Evolutionary conservation across 2,113 vertebrate species (phyloP).

Genomic region (Nothocercus julius): DNA sequence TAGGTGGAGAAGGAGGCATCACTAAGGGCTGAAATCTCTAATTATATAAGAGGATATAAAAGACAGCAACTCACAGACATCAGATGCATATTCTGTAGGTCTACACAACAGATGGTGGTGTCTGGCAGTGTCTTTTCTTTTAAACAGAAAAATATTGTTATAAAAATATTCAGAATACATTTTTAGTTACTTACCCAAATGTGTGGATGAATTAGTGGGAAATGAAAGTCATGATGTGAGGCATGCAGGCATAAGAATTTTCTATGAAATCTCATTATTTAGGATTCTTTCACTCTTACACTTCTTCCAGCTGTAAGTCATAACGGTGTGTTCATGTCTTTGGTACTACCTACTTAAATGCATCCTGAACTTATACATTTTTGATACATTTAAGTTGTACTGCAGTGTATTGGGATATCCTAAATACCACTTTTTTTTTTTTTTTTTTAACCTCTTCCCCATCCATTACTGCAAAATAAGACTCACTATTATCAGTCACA

Average conservation of each 20-base stretch:
- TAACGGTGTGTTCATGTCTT: background rate
- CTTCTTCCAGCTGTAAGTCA: slow-evolving; percentile 24
- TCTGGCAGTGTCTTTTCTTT: slow-evolving; percentile 81
- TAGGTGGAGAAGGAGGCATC: slow-evolving; percentile 68
- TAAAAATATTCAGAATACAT: slow-evolving; percentile 83
- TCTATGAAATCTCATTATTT: slow-evolving; percentile 63
- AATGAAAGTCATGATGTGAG: slow-evolving; percentile 64
- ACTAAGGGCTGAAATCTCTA: slow-evolving; percentile 72
- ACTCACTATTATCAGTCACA: slow-evolving; percentile 66
- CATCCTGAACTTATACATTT: slow-evolving; percentile 52
- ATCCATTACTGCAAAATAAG: slow-evolving; percentile 63
- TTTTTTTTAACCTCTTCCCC: slow-evolving; percentile 39
- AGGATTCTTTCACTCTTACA: slow-evolving; percentile 12
- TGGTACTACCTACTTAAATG: slow-evolving; percentile 43
- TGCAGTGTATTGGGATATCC: slow-evolving; percentile 37
- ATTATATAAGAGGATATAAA: slow-evolving; percentile 79
- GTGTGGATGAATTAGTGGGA: slow-evolving; percentile 73
- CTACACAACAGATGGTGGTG: slow-evolving; percentile 82
- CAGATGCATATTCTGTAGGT: slow-evolving; percentile 78
- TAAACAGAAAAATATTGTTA: slow-evolving; percentile 82
- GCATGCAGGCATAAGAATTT: slow-evolving; percentile 32
- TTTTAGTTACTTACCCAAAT: slow-evolving; percentile 81
- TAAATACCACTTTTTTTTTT: slow-evolving; percentile 54
- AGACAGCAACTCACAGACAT: slow-evolving; percentile 80
- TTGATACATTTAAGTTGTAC: slow-evolving; percentile 64